Conservation (phyloP, 35 echinoderm and acorn worm genomes). For the Ptychodera flava region DNA sequence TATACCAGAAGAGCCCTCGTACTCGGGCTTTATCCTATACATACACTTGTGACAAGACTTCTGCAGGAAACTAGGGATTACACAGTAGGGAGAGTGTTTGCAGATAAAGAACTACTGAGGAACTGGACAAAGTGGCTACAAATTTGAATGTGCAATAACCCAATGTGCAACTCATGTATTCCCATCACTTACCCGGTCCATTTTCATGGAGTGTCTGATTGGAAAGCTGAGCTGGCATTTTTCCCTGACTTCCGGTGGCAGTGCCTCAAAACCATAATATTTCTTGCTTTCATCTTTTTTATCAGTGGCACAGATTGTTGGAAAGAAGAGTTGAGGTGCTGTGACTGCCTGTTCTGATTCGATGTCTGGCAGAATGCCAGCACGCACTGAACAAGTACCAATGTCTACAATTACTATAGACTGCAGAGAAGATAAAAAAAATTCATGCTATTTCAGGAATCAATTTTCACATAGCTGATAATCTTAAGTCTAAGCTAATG, state of each 20-base stretch:
- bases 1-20: no score
- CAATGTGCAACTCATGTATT: no score
- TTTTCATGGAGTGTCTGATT: conserved; percentile 50
- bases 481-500: no score
- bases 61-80: no score
- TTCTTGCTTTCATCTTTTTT: conserved; percentile 49
- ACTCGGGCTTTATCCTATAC: no score
- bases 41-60: no score
- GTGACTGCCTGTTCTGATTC: conserved; percentile 38
- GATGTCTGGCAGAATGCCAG: conserved; percentile 71
- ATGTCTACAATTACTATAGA: conserved; percentile 77
- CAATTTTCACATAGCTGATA: no score
- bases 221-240: conserved; percentile 65
- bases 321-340: conserved; percentile 88
- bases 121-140: no score
- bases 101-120: no score
- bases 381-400: conserved; percentile 85
- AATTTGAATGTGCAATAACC: no score
- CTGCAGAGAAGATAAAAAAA: conserved; percentile 29
- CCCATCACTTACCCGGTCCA: conserved; percentile 89
- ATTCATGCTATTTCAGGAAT: no score
- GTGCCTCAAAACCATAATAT: conserved; percentile 80
- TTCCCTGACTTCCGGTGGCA: conserved; percentile 46
- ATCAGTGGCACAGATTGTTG: conserved; percentile 59
- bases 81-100: no score